Evolutionary conservation across 2,888 invertebrate genomes (phyloP), one percentile per base, ranked within the genome.

Genomic region (Sacculina carcini): DNA sequence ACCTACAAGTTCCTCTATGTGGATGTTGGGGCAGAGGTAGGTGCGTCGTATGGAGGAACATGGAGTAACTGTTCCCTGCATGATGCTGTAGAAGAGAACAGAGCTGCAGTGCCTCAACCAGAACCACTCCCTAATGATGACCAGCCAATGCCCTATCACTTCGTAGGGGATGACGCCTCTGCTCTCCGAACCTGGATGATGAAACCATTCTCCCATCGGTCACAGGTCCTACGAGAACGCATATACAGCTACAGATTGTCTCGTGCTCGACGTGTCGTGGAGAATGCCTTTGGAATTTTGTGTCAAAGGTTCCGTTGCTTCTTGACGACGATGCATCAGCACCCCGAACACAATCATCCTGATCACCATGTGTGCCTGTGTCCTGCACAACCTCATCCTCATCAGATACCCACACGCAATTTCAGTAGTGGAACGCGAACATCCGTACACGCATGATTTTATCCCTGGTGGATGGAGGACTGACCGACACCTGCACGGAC

Each of bases 1-100:
- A 19, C 29, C 53, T 53, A 53, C 48, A 53, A 50, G 29, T 53
- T 53, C 52, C 52, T 53, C 2, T 24, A 52, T 23, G 36, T 53
- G 31, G 52, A 53, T 53, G 48, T 50, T 36, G 53, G 53, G 23
- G 44, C 53, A 16, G 52, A 52, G 34, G 47, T 42, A 26, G 29
- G 46, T 44, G 44, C 44, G 26, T 47, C 26, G 47, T 21, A 47
- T 47, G 47, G 47, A 47, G 47, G 47, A 47, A 47, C 47, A 47
- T 47, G 47, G 47, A 47, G 47, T 47, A 47, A 47, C 47, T 26
- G 23, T 7, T 47, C 47, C 47, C 47, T 47, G 47, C 47, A 47
- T 39, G 40, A 39, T 39, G n/a, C 40, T 39, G 40, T 7, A 10
- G 31, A 9, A 39, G 23, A 19, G 6, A 14, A 39, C 31, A 31